Evolutionary conservation across 2,888 invertebrate genomes (phyloP), one percentile per base, ranked within the genome.

Genomic region (Drosophila mimetica): DNA sequence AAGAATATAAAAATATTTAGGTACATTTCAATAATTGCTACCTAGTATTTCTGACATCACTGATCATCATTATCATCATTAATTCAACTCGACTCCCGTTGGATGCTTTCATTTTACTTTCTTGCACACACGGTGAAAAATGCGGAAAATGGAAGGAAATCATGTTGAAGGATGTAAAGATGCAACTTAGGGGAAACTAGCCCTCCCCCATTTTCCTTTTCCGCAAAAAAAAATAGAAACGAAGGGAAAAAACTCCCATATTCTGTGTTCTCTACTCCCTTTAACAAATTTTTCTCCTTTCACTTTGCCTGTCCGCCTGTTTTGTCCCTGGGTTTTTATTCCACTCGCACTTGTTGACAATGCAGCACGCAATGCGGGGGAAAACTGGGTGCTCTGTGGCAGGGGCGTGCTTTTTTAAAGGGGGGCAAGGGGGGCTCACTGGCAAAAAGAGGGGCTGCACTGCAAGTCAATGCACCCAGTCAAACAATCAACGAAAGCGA

Each of bases 401-500:
- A 5, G 25, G 44, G 25, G 25, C 25, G 25, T 25, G 25, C 25
- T 22, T 8, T 14, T n/a, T 20, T 28, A 9, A 7, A 8, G 47
- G 18, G 55, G 39, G 25, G 11, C 9, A 5, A 32, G n/a, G 6
- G 36, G 28, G 30, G 51, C 1, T 3, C 22, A 22, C 22, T 9
- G 22, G 2, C 14, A 25, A 14, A 42, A 25, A 13, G 14, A 22
- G 44, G 44, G 44, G 44, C 25, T 28, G 30, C 28, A 7, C 4
- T 36, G 64, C 65, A 57, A 77, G 80, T 77, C 77, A 80, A 76
- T 79, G 76, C 74, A 79, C 76, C 77, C 76, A 46, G 30, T n/a
- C 48, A 22, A 65, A 57, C 69, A 69, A 79, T 57, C 65, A 77
- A 69, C 55, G 69, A 69, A 79, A 73, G 59, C 74, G 77, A 75